Conservation (phyloP, 2,797 vertebrate genomes). For the Sebastolobus altivelis region DNA sequence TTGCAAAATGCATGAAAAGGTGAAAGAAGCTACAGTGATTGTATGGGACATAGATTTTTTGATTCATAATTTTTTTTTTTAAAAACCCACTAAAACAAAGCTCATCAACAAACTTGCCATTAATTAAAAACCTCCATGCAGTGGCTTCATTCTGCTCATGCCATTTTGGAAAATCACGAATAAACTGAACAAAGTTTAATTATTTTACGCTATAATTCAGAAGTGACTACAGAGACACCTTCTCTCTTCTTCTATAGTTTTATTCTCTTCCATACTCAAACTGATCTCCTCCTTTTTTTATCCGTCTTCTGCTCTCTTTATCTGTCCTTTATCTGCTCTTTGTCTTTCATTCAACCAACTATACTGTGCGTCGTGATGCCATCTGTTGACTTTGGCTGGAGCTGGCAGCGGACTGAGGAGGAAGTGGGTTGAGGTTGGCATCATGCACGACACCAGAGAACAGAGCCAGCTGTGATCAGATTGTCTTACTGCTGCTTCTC, state of each 20-base stretch:
- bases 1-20: background rate
- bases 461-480: slow-evolving; percentile 23
- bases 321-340: slow-evolving; percentile 28
- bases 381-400: slow-evolving; percentile 73
- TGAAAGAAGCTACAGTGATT: background rate
- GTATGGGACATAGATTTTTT: background rate
- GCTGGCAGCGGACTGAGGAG: slow-evolving; percentile 35
- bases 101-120: background rate
- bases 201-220: background rate
- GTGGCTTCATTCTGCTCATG: background rate
- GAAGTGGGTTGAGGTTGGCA: slow-evolving; percentile 36
- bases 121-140: background rate
- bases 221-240: background rate
- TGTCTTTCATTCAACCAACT: slow-evolving; percentile 28
- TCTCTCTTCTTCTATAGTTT: background rate
- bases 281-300: background rate
- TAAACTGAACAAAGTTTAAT: background rate
- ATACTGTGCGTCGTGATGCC: slow-evolving; percentile 43
- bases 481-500: background rate
- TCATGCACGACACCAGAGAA: slow-evolving; percentile 2
- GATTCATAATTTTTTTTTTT: background rate
- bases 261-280: slow-evolving; percentile 8
- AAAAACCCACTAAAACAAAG: background rate
- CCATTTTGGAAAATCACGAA: background rate
- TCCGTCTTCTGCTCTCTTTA: background rate